These are phyloP conservation scores for Oophaga sylvatica DNA, from an alignment of 2,797 vertebrate genomes.

Conservation along the genomic window DNA sequence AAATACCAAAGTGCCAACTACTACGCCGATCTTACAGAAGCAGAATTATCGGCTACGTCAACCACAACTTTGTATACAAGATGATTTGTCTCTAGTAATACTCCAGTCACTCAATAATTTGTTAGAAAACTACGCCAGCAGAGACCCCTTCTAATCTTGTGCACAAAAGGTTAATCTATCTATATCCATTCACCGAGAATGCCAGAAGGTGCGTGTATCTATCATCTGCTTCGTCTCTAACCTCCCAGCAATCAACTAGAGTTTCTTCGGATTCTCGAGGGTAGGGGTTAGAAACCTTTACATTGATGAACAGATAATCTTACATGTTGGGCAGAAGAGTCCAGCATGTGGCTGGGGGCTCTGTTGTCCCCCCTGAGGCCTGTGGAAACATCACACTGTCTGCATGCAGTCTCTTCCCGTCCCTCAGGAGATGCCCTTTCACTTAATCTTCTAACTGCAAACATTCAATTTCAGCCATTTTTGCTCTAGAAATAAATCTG, in stretches of 20 bases:
- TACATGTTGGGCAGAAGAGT: constrained; percentile 62
- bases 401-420: constrained; percentile 42
- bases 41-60: not conserved
- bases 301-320: constrained; percentile 62
- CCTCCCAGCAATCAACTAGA: constrained; percentile 51
- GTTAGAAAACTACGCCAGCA: not conserved
- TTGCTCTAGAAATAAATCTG: constrained; percentile 58
- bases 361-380: constrained; percentile 11
- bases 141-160: not conserved
- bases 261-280: constrained; percentile 50
- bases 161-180: constrained; percentile 32
- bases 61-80: not conserved
- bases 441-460: constrained; percentile 59
- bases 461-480: constrained; percentile 58
- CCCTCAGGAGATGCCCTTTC: constrained; percentile 54
- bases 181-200: constrained; percentile 9
- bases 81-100: not conserved
- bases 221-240: constrained; percentile 57
- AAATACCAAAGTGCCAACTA: not conserved
- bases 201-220: constrained; percentile 54
- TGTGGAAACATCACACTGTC: constrained; percentile 58
- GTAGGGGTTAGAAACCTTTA: constrained; percentile 60
- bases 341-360: constrained; percentile 60
- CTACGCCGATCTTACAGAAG: not conserved
- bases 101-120: not conserved